These are phyloP conservation scores for Eupithecia centaureata DNA, from an alignment of 2,888 invertebrate genomes.

Conservation along the genomic window DNA sequence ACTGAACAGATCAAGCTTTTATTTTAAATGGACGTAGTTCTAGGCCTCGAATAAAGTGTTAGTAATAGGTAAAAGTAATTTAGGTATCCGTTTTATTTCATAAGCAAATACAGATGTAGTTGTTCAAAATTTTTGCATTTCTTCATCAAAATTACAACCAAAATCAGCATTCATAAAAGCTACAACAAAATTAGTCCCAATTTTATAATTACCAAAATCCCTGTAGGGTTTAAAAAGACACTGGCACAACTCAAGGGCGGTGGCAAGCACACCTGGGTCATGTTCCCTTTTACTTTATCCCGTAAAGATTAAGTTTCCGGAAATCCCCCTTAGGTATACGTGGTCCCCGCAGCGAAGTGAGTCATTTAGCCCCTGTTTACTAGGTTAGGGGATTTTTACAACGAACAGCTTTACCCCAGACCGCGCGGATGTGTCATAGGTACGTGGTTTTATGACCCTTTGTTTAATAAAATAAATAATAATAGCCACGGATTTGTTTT, in stretches of 20 bases:
- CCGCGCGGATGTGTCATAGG: conserved; percentile 69
- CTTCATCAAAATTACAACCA: neutral
- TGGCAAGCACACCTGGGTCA: conserved; percentile 77
- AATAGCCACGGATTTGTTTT: conserved; percentile 62
- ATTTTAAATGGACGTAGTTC: too few relatives aligned
- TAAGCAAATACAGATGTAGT: too few relatives aligned
- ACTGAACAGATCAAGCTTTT: too few relatives aligned
- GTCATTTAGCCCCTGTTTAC: conserved; percentile 83
- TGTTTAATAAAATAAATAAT: too few relatives aligned
- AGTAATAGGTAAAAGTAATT: too few relatives aligned
- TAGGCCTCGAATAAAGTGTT: too few relatives aligned
- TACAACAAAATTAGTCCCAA: conserved; percentile 66
- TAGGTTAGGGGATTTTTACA: conserved; percentile 82
- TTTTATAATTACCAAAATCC: conserved; percentile 69
- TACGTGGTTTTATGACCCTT: conserved; percentile 63
- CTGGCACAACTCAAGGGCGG: conserved; percentile 73
- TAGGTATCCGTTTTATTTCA: too few relatives aligned
- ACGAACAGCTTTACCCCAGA: conserved; percentile 71
- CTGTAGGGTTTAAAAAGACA: conserved; percentile 66
- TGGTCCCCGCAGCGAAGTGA: conserved; percentile 78
- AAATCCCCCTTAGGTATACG: conserved; percentile 64
- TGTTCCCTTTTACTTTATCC: conserved; percentile 83
- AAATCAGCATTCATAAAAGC: conserved; percentile 43
- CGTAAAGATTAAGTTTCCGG: conserved; percentile 82
- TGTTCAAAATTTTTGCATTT: too few relatives aligned